Base-by-base conservation (phyloP, 2,797 vertebrate species). In the Astyanax mexicanus region DNA sequence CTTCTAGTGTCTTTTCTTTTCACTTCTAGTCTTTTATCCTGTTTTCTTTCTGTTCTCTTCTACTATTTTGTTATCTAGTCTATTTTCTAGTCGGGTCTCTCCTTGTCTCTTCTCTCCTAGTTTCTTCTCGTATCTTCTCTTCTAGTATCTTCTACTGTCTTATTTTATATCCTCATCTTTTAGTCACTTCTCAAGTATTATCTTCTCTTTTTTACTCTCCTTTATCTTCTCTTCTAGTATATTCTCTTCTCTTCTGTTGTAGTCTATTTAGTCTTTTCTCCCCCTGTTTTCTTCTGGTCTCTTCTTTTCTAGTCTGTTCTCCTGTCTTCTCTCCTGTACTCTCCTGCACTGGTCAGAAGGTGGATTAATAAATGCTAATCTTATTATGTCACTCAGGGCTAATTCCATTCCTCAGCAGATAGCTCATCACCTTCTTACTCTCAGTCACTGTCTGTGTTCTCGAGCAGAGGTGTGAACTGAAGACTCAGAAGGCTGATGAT, bases 231-330 rank as follows among this genome's bases (percentile, higher is more conserved):
- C 15, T 49, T 6, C 45, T 49, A 2, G 2, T 19, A 45, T 45
- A 13, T 3, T 10, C 23, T 40, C 0, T 0, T 47, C 6, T 0
- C 0, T 35, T 29, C 17, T 12, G 21, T 37, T 9, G 62, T 12
- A 9, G 32, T 3, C 21, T 19, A 3, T 49, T 27, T 6, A 0
- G 32, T 12, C n/a, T 49, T 17, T n/a, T 45, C 23, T 25, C 17
- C 3, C n/a, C 15, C 25, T 54, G 32, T 47, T 19, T 15, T 47
- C 44, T 74, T 40, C n/a, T 17, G 29, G 2, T 17, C 25, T 54
- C 23, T 47, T 49, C 15, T 47, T 15, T 69, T 40, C n/a, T 17
- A 32, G 29, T 15, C 40, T 44, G 3, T 44, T 13, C 21, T 6
- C 47, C 8, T 15, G 19, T 17, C 47, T 21, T n/a, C 8, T 51